phyloP scores from a whole-genome alignment of 2,888 invertebrate genomes.

The Ectemnius cavifrons region DNA sequence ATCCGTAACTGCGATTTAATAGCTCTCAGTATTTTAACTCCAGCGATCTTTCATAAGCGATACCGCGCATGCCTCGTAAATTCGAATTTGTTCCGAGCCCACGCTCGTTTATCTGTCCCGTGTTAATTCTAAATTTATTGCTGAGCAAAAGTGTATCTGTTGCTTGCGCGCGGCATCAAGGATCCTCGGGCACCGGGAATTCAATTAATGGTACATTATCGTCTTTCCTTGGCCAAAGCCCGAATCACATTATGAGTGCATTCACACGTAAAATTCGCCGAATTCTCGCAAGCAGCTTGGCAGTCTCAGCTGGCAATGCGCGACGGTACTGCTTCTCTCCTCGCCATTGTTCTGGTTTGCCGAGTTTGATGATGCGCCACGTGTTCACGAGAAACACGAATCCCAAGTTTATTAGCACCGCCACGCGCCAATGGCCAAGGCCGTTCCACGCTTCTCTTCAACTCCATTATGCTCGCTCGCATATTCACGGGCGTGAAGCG shows the following conservation, averaged over 20 bases:
- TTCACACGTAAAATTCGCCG: no score
- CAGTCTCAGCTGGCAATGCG: neutral
- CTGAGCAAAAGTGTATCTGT: slow-evolving; percentile 12
- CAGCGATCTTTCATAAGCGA: no score
- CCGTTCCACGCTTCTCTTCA: slow-evolving; percentile 50
- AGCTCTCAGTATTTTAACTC: no score
- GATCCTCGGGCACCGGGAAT: slow-evolving; percentile 34
- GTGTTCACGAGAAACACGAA: slow-evolving; percentile 53
- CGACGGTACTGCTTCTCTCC: neutral
- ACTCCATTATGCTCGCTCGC: neutral
- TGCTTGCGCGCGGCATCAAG: slow-evolving; percentile 26
- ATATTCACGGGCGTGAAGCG: no score
- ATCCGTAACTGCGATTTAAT: neutral
- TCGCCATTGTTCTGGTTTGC: neutral
- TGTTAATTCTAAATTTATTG: slow-evolving; percentile 46
- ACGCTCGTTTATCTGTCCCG: slow-evolving; percentile 2
- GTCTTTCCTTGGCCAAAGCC: no score
- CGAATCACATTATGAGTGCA: no score
- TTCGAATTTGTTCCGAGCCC: no score
- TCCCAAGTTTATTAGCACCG: slow-evolving; percentile 63
- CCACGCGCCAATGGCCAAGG: slow-evolving; percentile 58
- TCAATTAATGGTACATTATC: slow-evolving; percentile 28
- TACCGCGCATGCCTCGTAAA: no score
- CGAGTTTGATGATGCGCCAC: slow-evolving; percentile 33
- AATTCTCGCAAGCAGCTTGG: neutral